Evolutionary conservation across 2,888 invertebrate species (phyloP).

Genomic region (Sphaeridia pumilis): DNA sequence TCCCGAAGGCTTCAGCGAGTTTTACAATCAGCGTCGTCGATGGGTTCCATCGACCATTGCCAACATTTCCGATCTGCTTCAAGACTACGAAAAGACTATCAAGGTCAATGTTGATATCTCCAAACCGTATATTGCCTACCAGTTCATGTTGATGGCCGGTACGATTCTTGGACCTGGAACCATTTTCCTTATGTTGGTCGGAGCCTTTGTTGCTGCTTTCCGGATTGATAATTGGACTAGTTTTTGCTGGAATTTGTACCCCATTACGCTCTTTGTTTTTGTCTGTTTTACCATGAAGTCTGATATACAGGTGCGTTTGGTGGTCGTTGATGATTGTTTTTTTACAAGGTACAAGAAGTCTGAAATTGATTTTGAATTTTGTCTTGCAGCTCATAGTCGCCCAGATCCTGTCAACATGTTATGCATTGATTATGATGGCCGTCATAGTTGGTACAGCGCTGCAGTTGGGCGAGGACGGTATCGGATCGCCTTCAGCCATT

Average conservation of each 20-base stretch:
- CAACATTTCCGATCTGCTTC: constrained; percentile 92
- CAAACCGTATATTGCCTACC: constrained; percentile 74
- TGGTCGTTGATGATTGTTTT: constrained; percentile 1
- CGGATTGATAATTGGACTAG: constrained; percentile 94
- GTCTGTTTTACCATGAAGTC: constrained; percentile 88
- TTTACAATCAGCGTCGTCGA: constrained; percentile 93
- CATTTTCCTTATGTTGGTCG: constrained; percentile 98
- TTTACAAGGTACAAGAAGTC: too few species aligned
- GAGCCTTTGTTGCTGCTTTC: constrained; percentile 95
- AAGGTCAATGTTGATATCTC: constrained; percentile 96
- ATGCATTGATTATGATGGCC: constrained; percentile 98
- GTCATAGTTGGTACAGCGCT: constrained; percentile 96
- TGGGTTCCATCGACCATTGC: constrained; percentile 99
- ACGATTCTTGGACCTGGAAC: constrained; percentile 95
- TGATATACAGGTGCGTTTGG: constrained; percentile 66
- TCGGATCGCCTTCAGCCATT: constrained; percentile 93
- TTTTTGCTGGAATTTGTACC: constrained; percentile 86
- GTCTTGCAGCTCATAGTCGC: constrained; percentile 69
- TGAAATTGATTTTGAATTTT: too few species aligned
- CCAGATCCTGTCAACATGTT: constrained; percentile 87
- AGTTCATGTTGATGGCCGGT: constrained; percentile 85
- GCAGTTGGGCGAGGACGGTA: constrained; percentile 92
- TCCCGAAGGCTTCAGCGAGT: constrained; percentile 94
- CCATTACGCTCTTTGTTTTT: constrained; percentile 80
- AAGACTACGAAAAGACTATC: constrained; percentile 84